Evolutionary conservation across 1,140 invertebrate genomes (phyloP), one percentile per base, ranked within the genome.

Genomic region (Drosophila punjabiensis): DNA sequence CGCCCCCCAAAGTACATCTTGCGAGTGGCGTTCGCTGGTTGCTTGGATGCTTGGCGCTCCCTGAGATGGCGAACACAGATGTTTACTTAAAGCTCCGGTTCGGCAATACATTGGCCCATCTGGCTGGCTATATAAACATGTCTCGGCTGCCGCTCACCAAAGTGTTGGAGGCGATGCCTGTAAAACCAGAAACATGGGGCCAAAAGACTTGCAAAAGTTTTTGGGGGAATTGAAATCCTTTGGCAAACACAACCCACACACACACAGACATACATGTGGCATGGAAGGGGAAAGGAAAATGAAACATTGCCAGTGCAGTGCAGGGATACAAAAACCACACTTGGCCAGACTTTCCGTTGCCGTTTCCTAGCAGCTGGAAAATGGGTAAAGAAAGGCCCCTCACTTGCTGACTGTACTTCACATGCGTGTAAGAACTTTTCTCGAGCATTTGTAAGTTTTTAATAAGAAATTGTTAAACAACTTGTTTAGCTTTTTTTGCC

Each of bases 391-490:
- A n/a, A 45, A 16, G 28, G 35, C 24, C n/a, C 14, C 16, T 14
- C 39, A 30, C 30, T 18, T 32, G n/a, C 13, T 37, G n/a, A 53
- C 30, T 24, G 48, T 53, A 76, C 75, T 78, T 71, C 76, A 79
- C 76, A 79, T 83, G 81, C 77, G 62, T 68, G 81, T 76, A 66
- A 60, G 65, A 86, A 86, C 61, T 88, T 89, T 71, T 74, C 65
- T 76, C 41, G 76, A 83, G 76, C 73, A 69, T 80, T 67, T 55
- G 64, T 68, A 85, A 90, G 76, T 82, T 90, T 90, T 86, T 86
- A 90, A 90, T 90, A 90, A 90, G 81, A 90, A 90, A 90, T 86
- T 90, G 83, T 90, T 90, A 82, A 90, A 86, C 65, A 90, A 78
- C 45, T 82, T 86, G 86, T 90, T 71, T 53, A 60, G 68, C 74